A percentile compares a stretch with the other conserved stretches of the same genome.
phyloP scores from a whole-genome alignment of 2,888 invertebrate species.

The Calephelis perditalis region DNA sequence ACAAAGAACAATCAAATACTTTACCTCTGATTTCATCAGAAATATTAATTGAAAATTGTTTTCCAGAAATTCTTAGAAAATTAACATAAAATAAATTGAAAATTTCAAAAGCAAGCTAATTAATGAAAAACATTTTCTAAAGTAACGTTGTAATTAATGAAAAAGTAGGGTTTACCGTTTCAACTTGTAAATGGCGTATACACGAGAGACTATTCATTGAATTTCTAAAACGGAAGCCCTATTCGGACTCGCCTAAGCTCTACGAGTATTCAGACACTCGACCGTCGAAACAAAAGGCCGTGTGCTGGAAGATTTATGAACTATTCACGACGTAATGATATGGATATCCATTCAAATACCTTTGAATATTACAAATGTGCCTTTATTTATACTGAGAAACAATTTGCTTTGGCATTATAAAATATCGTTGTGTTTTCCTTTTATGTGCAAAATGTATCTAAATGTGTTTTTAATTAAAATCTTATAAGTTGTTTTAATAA shows the following conservation, averaged over 20 bases:
- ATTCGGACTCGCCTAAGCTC: slow-evolving; percentile 40
- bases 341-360: slow-evolving; percentile 66
- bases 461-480: too few relatives aligned
- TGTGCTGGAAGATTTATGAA: slow-evolving; percentile 68
- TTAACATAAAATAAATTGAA: too few relatives aligned
- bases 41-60: too few relatives aligned
- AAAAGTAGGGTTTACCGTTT: slow-evolving; percentile 21
- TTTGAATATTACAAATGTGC: slow-evolving; percentile 41
- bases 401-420: neutral
- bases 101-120: neutral
- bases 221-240: slow-evolving; percentile 28
- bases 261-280: slow-evolving; percentile 45
- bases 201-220: slow-evolving; percentile 26
- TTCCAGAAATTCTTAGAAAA: too few relatives aligned
- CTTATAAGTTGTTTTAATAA: too few relatives aligned
- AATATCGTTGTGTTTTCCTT: neutral
- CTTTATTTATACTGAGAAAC: neutral
- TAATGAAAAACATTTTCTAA: neutral
- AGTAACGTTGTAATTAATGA: slow-evolving; percentile 16
- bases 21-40: too few relatives aligned
- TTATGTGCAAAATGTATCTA: too few relatives aligned
- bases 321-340: slow-evolving; percentile 70
- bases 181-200: slow-evolving; percentile 21
- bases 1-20: too few relatives aligned
- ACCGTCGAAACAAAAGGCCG: slow-evolving; percentile 65